These are phyloP conservation scores for Myotis brandtii DNA, from an alignment of 2,113 vertebrate species.

Conservation along the genomic window DNA sequence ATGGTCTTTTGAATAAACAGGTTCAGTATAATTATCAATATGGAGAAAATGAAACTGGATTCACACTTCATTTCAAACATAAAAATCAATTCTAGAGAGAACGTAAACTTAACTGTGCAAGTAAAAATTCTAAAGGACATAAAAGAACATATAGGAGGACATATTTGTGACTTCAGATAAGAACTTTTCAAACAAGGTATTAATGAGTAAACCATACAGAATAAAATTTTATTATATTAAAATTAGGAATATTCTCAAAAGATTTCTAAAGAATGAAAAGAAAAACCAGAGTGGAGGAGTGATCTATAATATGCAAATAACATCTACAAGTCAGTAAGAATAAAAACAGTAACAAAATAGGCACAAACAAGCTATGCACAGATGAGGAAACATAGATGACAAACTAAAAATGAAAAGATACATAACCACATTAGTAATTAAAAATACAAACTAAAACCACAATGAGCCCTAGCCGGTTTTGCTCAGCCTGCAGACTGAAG, in stretches of 20 bases:
- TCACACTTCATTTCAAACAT: background rate
- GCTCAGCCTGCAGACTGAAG: no score
- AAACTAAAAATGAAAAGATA: background rate
- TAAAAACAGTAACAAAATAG: background rate
- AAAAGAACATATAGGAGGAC: constrained; percentile 11
- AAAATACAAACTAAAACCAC: background rate
- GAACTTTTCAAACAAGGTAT: background rate
- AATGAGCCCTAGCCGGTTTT: no score
- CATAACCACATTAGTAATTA: background rate
- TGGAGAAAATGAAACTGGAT: background rate
- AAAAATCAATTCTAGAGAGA: constrained; percentile 12
- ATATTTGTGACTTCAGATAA: background rate
- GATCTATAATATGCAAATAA: background rate
- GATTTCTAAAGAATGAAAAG: background rate
- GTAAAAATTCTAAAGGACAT: background rate
- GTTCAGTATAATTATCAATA: background rate
- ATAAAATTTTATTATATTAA: background rate
- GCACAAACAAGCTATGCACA: background rate
- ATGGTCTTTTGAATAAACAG: background rate
- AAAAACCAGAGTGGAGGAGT: background rate
- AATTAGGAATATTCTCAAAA: constrained; percentile 3
- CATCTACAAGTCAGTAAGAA: background rate
- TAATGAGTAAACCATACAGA: background rate
- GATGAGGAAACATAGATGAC: background rate
- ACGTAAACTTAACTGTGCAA: constrained; percentile 1